Evolutionary conservation across 1,140 invertebrate species (phyloP), one percentile per base, ranked within the genome.

Genomic region (Rhyacophila brunnea): DNA sequence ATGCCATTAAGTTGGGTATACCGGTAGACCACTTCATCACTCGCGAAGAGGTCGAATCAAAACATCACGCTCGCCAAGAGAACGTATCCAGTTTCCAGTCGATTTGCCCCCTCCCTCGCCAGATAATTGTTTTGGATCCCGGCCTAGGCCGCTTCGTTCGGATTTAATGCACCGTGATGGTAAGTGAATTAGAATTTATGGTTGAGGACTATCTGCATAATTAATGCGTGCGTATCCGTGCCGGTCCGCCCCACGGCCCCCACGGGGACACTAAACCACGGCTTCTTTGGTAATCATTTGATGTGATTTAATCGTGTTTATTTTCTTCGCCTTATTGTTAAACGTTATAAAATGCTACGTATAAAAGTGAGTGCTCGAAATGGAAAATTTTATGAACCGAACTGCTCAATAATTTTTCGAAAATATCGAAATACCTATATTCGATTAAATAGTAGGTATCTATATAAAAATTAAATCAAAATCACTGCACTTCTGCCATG

Each of bases 121-220:
- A 28, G 43, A 63, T 63, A 63, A 63, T 63, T 54, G 60, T 63
- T 53, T 58, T 28, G 48, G 52, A 18, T 28, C 43, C 18, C 28
- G 42, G 23, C 7, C 43, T 4, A 23, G 44, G 18, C 23, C 51
- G 9, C 34, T 34, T 34, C 35, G 45, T 38, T 42, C 20, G 44
- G 54, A 48, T 36, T 57, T 63, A 63, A 63, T 58, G 60, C 60
- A 47, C 55, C 55, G 49, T 63, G 55, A 58, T 45, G 50, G 42
- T 58, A 63, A 63, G 55, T 58, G 55, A 63, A 58, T 63, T 48
- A 63, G 55, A 63, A 63, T 63, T 63, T 58, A 63, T 58, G 46
- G 43, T 20, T 17, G 34, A 47, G 38, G 51, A 53, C 28, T 58
- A 58, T 58, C 54, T 52, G 48, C 48, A 47, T 62, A 57, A 62